Evolutionary conservation across 2,888 invertebrate genomes (phyloP).

Genomic region (Hypolimnas misippus): DNA sequence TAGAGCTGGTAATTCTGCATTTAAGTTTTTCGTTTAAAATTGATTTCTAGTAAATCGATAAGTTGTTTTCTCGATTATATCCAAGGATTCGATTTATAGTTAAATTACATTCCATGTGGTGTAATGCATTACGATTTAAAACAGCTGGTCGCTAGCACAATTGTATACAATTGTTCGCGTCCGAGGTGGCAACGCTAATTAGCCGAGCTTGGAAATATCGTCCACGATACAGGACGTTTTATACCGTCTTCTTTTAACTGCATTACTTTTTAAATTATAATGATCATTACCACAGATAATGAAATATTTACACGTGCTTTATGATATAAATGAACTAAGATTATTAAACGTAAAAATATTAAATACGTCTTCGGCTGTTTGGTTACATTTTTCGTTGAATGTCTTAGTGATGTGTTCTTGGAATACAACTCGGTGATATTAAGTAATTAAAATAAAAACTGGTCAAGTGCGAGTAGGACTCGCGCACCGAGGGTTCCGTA

Average conservation of each 20-base stretch:
- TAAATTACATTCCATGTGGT: neutral
- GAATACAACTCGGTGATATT: neutral
- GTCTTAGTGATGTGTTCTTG: neutral
- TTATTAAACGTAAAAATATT: neutral
- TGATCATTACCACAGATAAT: neutral
- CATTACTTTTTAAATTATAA: neutral
- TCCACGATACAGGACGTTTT: slow-evolving; percentile 34
- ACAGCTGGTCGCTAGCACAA: slow-evolving; percentile 40
- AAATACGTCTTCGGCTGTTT: too few relatives aligned
- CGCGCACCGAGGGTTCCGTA: too few relatives aligned
- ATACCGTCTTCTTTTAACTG: slow-evolving; percentile 4
- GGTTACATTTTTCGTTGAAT: too few relatives aligned
- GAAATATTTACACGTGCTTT: neutral
- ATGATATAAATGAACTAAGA: neutral
- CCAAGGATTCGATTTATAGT: neutral
- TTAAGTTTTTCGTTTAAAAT: too few relatives aligned
- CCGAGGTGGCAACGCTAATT: slow-evolving; percentile 76
- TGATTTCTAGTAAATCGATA: neutral
- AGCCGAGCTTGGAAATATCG: slow-evolving; percentile 53
- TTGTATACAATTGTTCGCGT: slow-evolving; percentile 64
- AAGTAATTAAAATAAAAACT: too few relatives aligned
- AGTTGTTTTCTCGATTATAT: neutral
- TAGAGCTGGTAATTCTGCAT: too few relatives aligned
- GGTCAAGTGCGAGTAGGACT: too few relatives aligned
- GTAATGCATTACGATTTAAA: slow-evolving; percentile 33